Evolutionary conservation across 2,113 vertebrate genomes (phyloP).

Genomic region (Hydrolagus affinis): DNA sequence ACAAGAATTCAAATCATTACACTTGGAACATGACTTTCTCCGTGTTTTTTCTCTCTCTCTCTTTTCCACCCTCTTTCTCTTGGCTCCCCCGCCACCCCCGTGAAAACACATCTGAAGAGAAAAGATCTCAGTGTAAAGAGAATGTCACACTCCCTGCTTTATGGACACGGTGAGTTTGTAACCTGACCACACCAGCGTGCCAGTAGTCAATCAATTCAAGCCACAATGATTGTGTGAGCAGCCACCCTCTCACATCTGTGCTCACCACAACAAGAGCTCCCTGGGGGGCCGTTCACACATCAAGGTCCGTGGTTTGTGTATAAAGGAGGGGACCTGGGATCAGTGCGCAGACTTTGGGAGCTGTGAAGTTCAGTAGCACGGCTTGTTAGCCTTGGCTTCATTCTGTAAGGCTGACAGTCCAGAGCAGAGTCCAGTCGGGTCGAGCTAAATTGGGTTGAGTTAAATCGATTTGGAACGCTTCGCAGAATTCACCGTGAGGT

Average conservation of each 20-base stretch:
- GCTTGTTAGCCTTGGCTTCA: background rate
- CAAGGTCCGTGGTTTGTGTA: conserved; percentile 42
- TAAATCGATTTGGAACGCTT: no score
- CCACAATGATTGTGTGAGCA: conserved; percentile 60
- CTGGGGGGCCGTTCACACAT: conserved; percentile 59
- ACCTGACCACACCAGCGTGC: conserved; percentile 63
- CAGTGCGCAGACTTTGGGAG: conserved; percentile 7
- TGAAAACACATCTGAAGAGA: conserved; percentile 51
- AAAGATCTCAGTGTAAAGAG: conserved; percentile 59
- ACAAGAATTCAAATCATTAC: conserved; percentile 48
- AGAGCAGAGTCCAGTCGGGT: background rate
- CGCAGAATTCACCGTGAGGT: no score
- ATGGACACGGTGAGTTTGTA: conserved; percentile 59
- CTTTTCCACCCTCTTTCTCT: no score
- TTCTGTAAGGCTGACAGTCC: background rate
- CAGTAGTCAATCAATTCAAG: conserved; percentile 60
- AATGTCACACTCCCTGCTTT: conserved; percentile 47
- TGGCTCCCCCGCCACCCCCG: no score
- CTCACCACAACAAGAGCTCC: conserved; percentile 56
- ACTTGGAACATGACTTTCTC: conserved; percentile 60
- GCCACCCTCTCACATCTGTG: conserved; percentile 61
- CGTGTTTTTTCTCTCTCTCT: conserved; percentile 36
- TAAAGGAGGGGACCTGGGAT: conserved; percentile 43
- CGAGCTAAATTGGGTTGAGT: background rate
- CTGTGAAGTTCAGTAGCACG: background rate